Base-by-base conservation (phyloP, 2,888 invertebrate species). In the Lathronympha strigana region DNA sequence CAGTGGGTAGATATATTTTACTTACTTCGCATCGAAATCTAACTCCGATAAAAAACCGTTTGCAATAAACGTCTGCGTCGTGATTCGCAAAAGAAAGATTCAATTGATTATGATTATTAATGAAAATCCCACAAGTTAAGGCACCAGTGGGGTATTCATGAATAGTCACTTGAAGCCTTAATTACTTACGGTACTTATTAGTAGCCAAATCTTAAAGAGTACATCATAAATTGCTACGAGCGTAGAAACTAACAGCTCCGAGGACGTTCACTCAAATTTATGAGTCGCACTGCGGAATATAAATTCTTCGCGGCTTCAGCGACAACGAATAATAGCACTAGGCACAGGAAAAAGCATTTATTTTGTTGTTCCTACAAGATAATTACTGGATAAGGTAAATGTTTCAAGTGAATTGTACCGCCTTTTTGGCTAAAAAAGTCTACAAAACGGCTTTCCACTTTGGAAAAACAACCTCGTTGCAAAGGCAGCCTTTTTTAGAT, bases 241-340 rank as follows among this genome's bases (percentile, higher is more conserved):
- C 83, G 79, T 82, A 82, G 83, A 84, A 47, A 86, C 84, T 82
- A 86, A 80, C 80, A 78, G 76, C 76, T 80, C 76, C 75, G 82
- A 81, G 84, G 86, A 88, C 88, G 82, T 80, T 83, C 84, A 83
- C 84, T 83, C 84, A 85, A 86, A 90, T 90, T 90, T 90, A 90
- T 90, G 88, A 87, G 90, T 86, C 90, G 90, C 90, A 90, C 71
- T 90, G 90, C 90, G 90, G 90, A 86, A 88, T 87, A 90, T 89
- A 88, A 89, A 90, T 88, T 86, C 86, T 85, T 83, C 80, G 79
- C 82, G 78, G 82, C 79, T 81, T 77, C 80, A 81, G 81, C 78
- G 83, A 81, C 47, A 47, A 47, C 81, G 72, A 86, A 84, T 87
- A 86, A 84, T 79, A 70, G 79, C 80, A 81, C 79, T 81, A 78